Base-by-base conservation (phyloP, 2,888 invertebrate genomes). In the Sisyra terminalis region DNA sequence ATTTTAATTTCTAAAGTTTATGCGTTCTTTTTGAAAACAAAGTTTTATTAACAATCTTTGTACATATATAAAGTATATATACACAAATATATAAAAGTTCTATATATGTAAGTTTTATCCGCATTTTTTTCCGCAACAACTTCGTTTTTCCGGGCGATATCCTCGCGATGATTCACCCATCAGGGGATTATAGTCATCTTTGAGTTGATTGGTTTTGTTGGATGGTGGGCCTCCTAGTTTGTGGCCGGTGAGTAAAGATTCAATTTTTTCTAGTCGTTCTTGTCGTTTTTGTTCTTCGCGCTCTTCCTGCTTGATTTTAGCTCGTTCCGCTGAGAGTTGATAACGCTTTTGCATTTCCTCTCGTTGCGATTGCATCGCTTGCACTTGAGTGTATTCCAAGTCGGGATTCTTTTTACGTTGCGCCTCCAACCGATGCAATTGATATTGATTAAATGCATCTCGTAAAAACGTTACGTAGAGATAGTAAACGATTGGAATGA, bases 321-420 rank as follows among this genome's bases (percentile, higher is more conserved):
- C 56, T 43, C 53, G 50, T 46, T 56, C 56, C 31, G 57, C 55
- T 47, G 55, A 56, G 42, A 46, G 46, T 8, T 57, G 49, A 47
- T 65, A 64, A 37, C 61, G 55, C 48, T 63, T 59, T 49, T 69
- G 66, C 55, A 67, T 56, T 44, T 53, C 58, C 47, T 58, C 53
- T 40, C 63, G 53, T 2, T 58, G 54, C 37, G 52, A 49, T 51
- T 66, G 61, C 40, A 65, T 55, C 17, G 56, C 59, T 39, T 52
- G 50, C 14, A 61, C 43, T 46, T 61, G 53, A 42, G 57, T 52
- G 29, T 52, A 51, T 24, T 57, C 50, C 35, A 64, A 49, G 52
- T 67, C 66, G 8, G 64, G 60, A 58, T 68, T 57, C 58, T 67
- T 67, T 45, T 65, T 64, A 51, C 65, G 65, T 48, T 64, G 64